phyloP scores from a whole-genome alignment of 1,140 invertebrate species.

The Rhopalosiphum padi region DNA sequence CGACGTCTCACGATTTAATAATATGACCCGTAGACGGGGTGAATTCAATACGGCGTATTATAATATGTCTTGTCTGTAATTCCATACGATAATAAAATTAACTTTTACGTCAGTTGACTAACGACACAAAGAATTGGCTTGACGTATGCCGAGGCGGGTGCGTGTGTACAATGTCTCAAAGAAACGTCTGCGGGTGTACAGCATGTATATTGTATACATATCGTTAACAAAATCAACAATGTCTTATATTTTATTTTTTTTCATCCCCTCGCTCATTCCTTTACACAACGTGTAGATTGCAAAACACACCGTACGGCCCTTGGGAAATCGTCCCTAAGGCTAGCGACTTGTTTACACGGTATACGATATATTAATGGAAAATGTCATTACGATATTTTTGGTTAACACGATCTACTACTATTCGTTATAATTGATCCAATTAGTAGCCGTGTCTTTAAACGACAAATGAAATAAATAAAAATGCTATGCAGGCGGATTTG shows the following conservation, averaged over 20 bases:
- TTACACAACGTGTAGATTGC: not conserved
- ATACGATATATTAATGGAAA: not conserved
- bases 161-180: not conserved
- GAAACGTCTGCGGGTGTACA: not conserved
- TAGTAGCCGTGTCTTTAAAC: not conserved
- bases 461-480: not conserved
- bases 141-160: not conserved
- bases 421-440: not conserved
- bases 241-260: conserved; percentile 18
- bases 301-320: conserved; percentile 11
- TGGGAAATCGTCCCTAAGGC: not conserved
- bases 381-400: not conserved
- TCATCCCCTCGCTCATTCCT: not conserved
- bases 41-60: not conserved
- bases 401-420: not conserved
- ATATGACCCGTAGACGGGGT: not conserved
- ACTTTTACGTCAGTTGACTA: conserved; percentile 1
- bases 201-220: conserved; percentile 37
- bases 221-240: conserved; percentile 57
- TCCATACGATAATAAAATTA: conserved; percentile 12
- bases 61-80: not conserved
- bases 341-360: not conserved
- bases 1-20: not conserved
- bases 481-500: not conserved
- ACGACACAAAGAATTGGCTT: not conserved